A percentile compares a stretch with the other conserved stretches of the same genome.
Evolutionary conservation across 2,113 vertebrate species (phyloP).

Genomic region (Ageneiosus marmoratus): DNA sequence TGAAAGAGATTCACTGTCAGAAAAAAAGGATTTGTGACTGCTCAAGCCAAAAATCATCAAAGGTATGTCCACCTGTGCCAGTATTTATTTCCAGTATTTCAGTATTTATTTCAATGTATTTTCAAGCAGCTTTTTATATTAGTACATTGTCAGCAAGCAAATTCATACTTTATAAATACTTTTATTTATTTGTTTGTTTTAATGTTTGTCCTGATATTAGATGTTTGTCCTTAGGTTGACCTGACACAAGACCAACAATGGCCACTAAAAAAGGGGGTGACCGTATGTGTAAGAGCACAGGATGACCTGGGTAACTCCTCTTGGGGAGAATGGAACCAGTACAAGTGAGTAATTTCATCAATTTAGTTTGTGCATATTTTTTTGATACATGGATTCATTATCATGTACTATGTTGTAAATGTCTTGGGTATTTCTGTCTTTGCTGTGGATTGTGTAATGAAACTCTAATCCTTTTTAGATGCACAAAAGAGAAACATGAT

Average conservation of each 20-base stretch:
- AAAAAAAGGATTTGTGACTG: slow-evolving; percentile 47
- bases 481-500: slow-evolving; percentile 13
- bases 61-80: slow-evolving; percentile 54
- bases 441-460: neutral
- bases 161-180: neutral
- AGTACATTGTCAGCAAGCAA: neutral
- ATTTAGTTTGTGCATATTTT: too few species aligned
- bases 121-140: neutral
- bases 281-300: slow-evolving; percentile 64
- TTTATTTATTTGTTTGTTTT: too few species aligned
- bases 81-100: too few species aligned
- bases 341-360: slow-evolving; percentile 55
- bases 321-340: slow-evolving; percentile 70
- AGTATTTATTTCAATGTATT: neutral
- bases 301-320: slow-evolving; percentile 65
- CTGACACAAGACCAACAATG: slow-evolving; percentile 52
- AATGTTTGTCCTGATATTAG: too few species aligned
- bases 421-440: neutral
- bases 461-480: slow-evolving; percentile 30
- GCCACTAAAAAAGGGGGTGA: slow-evolving; percentile 37
- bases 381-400: neutral
- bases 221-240: slow-evolving; percentile 24
- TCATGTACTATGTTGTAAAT: neutral
- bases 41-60: neutral
- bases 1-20: slow-evolving; percentile 54